These are phyloP conservation scores for Percina caprodes DNA, from an alignment of 2,113 vertebrate species.

Conservation along the genomic window DNA sequence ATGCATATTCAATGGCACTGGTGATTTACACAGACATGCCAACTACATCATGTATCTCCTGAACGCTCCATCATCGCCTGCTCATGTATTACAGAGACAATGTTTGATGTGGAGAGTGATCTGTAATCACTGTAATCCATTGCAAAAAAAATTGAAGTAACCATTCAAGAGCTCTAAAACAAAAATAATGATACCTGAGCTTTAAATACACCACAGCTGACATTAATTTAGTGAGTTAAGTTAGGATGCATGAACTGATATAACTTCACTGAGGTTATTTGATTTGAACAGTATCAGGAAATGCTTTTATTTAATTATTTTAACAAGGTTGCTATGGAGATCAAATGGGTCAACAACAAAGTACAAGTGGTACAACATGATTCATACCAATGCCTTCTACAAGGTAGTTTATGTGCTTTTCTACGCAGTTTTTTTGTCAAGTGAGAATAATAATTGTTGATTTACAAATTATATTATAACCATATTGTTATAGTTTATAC, in stretches of 20 bases:
- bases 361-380: background rate
- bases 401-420: background rate
- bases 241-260: background rate
- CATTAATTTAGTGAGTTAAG: background rate
- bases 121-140: background rate
- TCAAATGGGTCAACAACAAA: background rate
- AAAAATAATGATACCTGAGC: background rate
- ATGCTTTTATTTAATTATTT: background rate
- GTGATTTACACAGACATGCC: background rate
- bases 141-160: background rate
- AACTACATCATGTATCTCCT: background rate
- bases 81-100: background rate
- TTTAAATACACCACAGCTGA: background rate
- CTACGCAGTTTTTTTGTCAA: background rate
- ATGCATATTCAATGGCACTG: background rate
- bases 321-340: too few relatives aligned
- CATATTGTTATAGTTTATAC: background rate
- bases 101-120: background rate
- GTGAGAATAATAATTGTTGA: background rate
- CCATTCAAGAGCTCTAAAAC: background rate
- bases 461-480: too few relatives aligned
- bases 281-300: background rate
- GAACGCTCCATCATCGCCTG: too few relatives aligned
- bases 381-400: background rate
- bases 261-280: background rate